Percentiles rank a stretch among this genome's conserved stretches.
Conservation (phyloP, 2,113 vertebrate species). For the Centropus unirufus region DNA sequence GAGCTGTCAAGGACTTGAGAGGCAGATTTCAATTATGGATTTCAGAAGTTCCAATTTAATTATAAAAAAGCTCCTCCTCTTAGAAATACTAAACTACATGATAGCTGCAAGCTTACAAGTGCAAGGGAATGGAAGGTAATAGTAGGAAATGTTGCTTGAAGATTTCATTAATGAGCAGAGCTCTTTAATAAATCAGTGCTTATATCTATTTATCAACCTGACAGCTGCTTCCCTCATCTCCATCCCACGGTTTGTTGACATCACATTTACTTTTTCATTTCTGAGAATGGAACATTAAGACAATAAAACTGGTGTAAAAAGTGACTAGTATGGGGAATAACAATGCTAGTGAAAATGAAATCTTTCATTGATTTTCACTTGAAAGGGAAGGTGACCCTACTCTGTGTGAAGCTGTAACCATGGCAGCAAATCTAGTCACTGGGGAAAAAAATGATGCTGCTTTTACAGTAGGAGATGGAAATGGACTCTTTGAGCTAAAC, state of each 20-base stretch:
- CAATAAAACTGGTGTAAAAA: neutral
- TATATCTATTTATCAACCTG: neutral
- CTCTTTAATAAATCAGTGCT: constrained; percentile 23
- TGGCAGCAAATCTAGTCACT: constrained; percentile 93
- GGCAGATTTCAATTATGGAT: neutral
- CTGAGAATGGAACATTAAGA: neutral
- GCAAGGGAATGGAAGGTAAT: neutral
- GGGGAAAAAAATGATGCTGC: constrained; percentile 83
- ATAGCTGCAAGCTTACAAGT: neutral
- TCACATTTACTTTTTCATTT: constrained; percentile 19
- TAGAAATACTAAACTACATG: neutral
- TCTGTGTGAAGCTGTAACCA: constrained; percentile 93
- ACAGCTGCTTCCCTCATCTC: neutral
- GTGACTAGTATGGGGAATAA: neutral
- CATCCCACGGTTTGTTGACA: neutral
- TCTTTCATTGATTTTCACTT: constrained; percentile 59
- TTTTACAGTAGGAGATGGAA: constrained; percentile 89
- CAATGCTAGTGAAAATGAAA: constrained; percentile 9
- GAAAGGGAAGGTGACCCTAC: constrained; percentile 89
- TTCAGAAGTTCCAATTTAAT: neutral
- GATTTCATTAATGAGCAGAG: neutral
- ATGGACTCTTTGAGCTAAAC: constrained; percentile 92
- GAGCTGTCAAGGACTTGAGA: neutral
- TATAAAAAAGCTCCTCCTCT: neutral
- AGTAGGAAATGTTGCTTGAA: neutral